These are phyloP conservation scores for Momotus momota DNA, from an alignment of 2,797 vertebrate species.

Conservation along the genomic window DNA sequence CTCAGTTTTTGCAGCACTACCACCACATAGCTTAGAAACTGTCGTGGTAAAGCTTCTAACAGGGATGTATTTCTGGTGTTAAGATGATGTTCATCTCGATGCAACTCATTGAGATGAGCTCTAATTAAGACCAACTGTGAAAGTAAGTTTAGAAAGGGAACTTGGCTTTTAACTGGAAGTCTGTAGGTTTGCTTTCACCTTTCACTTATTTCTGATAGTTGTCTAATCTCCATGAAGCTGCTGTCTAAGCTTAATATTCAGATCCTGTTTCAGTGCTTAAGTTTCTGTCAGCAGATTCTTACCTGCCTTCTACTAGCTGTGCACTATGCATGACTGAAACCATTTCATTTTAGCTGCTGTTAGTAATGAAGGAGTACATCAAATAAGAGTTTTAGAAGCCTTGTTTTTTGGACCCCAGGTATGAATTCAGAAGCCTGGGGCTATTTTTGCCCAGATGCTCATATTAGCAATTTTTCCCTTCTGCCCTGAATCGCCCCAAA, in stretches of 20 bases:
- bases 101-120: background rate
- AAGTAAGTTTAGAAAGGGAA: background rate
- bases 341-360: background rate
- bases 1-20: background rate
- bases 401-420: background rate
- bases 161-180: background rate
- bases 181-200: background rate
- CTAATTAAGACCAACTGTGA: background rate
- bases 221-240: background rate
- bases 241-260: background rate
- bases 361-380: background rate
- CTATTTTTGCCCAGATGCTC: background rate
- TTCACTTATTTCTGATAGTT: background rate
- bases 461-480: background rate
- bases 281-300: background rate
- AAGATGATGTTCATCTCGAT: background rate
- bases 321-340: background rate
- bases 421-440: background rate
- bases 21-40: background rate
- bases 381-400: background rate
- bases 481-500: background rate
- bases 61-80: background rate
- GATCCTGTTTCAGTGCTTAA: background rate
- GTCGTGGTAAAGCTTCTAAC: background rate
- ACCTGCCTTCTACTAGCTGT: background rate